phyloP scores from a whole-genome alignment of 2,888 invertebrate species.

The Trachelus stipa region DNA sequence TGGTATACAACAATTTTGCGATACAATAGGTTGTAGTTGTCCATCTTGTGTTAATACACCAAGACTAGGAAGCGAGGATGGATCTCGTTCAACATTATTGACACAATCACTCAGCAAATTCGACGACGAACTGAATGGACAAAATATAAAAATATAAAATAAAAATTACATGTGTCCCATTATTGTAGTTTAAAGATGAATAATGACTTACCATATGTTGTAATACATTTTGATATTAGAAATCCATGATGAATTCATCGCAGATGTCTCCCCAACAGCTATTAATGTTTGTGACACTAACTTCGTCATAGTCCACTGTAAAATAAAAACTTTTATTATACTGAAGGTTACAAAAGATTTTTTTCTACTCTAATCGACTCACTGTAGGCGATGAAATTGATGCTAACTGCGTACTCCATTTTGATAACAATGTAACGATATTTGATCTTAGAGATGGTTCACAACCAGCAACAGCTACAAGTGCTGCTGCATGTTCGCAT shows the following conservation, averaged over 20 bases:
- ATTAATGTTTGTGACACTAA: constrained; percentile 50
- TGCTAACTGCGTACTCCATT: constrained; percentile 58
- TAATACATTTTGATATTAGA: constrained; percentile 44
- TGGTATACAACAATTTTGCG: constrained; percentile 66
- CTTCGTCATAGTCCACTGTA: constrained; percentile 55
- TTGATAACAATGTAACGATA: constrained; percentile 48
- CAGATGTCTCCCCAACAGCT: constrained; percentile 37
- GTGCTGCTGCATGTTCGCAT: constrained; percentile 58
- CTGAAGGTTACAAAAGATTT: background rate
- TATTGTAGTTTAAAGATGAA: background rate
- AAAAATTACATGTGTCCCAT: background rate
- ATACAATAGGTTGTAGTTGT: constrained; percentile 67
- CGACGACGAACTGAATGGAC: constrained; percentile 64
- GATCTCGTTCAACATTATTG: constrained; percentile 62
- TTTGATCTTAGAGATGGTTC: constrained; percentile 40
- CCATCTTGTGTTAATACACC: constrained; percentile 66
- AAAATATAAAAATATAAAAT: constrained; percentile 10
- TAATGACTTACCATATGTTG: constrained; percentile 45
- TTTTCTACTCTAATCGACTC: constrained; percentile 13
- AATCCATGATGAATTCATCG: constrained; percentile 43
- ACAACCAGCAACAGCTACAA: constrained; percentile 48
- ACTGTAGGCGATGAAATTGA: constrained; percentile 44
- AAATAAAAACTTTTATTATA: constrained; percentile 15
- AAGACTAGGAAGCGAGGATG: constrained; percentile 66
- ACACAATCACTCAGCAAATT: constrained; percentile 67